Evolutionary conservation across 2,888 invertebrate species (phyloP).

Genomic region (Cacoxenus indagator): DNA sequence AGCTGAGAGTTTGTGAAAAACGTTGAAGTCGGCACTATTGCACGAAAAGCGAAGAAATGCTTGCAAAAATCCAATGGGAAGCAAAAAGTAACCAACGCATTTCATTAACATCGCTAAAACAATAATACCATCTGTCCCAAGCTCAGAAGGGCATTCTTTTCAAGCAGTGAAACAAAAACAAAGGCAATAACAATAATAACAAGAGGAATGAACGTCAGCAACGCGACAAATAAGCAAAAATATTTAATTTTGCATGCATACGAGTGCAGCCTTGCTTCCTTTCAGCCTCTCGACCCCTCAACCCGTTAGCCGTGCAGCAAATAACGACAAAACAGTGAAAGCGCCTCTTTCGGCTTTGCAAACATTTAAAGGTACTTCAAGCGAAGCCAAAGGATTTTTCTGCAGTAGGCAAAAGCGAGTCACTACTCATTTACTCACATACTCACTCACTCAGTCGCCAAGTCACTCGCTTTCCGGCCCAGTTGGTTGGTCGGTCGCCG

Average conservation of each 20-base stretch:
- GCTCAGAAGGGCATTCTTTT: not conserved
- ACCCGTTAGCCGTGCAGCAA: not conserved
- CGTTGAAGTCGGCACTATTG: not conserved
- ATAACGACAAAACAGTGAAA: not conserved
- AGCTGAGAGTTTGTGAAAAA: not conserved
- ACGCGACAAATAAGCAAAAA: slow-evolving; percentile 29
- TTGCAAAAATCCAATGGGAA: not conserved
- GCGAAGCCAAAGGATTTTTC: slow-evolving; percentile 49
- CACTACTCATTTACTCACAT: slow-evolving; percentile 7
- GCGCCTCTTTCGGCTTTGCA: slow-evolving; percentile 35
- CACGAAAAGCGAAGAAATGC: not conserved
- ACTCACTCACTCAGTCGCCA: slow-evolving; percentile 25
- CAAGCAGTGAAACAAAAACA: slow-evolving; percentile 12
- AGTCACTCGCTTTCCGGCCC: slow-evolving; percentile 32
- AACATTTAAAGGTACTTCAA: slow-evolving; percentile 54
- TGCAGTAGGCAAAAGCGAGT: slow-evolving; percentile 29
- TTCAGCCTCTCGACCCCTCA: not conserved
- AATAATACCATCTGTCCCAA: slow-evolving; percentile 3
- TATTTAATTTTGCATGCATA: slow-evolving; percentile 12
- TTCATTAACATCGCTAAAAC: slow-evolving; percentile 56
- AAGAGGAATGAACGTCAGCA: slow-evolving; percentile 12
- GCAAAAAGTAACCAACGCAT: slow-evolving; percentile 44
- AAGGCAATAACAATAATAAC: slow-evolving; percentile 38
- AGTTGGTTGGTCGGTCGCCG: not conserved
- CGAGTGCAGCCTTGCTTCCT: not conserved